phyloP scores from a whole-genome alignment of 64 coral and sea anemone genomes.

The Montipora sp. region DNA sequence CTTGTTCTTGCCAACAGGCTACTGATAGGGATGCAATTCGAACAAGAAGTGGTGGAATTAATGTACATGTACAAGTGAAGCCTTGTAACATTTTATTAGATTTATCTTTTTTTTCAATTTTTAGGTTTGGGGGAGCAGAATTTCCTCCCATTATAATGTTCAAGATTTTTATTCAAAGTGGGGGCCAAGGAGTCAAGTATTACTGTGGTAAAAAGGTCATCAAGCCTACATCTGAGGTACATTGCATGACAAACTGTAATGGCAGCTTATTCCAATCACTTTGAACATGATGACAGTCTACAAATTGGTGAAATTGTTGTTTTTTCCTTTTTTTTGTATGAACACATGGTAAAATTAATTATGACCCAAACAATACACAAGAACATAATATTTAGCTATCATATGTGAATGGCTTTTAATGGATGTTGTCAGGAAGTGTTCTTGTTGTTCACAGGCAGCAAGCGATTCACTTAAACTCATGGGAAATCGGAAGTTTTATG shows the following conservation, averaged over 20 bases:
- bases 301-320: neutral
- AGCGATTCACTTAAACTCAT: constrained; percentile 92
- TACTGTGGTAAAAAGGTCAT: constrained; percentile 95
- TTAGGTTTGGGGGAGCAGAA: constrained; percentile 95
- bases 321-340: neutral
- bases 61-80: neutral
- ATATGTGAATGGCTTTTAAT: neutral
- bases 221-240: constrained; percentile 84
- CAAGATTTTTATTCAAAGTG: constrained; percentile 90
- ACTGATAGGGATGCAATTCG: too few species aligned
- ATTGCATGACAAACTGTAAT: neutral
- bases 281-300: neutral
- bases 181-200: constrained; percentile 91
- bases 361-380: too few species aligned
- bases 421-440: neutral
- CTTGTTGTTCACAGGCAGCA: constrained; percentile 74
- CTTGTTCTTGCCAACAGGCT: too few species aligned
- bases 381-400: neutral
- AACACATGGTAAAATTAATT: too few species aligned
- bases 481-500: constrained; percentile 99
- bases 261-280: neutral
- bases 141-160: constrained; percentile 97
- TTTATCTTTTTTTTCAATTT: neutral
- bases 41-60: neutral
- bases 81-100: neutral